Base-by-base conservation (phyloP, 2,797 vertebrate species). In the Hydrocynus forskahlii region DNA sequence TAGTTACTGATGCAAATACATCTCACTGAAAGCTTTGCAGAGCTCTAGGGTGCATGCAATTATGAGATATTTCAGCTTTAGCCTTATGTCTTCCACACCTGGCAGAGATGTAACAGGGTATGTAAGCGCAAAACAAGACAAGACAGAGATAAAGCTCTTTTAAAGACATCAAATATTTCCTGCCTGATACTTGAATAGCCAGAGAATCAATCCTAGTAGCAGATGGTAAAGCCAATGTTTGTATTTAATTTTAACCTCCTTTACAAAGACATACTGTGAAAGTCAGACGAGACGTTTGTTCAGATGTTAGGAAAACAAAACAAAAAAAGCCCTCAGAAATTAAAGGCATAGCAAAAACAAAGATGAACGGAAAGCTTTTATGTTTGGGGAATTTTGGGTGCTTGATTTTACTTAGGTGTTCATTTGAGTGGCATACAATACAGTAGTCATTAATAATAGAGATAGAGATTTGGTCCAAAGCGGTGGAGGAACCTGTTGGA, bases 361-460 rank as follows among this genome's bases (percentile, higher is more conserved):
- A 91, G 91, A 87, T 88, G 89, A 91, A 92, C 69, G 85, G 83
- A 91, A 85, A 84, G 89, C 89, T 92, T 88, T 92, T 85, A 90
- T 79, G 69, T 54, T 52, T 86, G 90, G 83, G 83, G 90, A 91
- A 90, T 91, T 94, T 90, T 87, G 89, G 90, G 92, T 91, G 89
- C 92, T 89, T 90, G 89, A 87, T 86, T 87, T 91, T 91, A 88
- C 89, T 92, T 88, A 85, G 85, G 90, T 88, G 90, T 92, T 92
- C 88, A 92, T 94, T 93, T n/a, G n/a, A n/a, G n/a, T n/a, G 85
- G 90, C 85, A 84, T 87, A 89, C 91, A 92, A 93, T 92, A 91
- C 91, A 84, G 81, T 92, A 90, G 91, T 93, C 92, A 92, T 91
- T 93, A 93, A 94, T 94, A 89, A 81, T 81, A 77, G 83, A 50